These are phyloP conservation scores for Buathra laborator DNA, from an alignment of 2,888 invertebrate genomes.

Conservation along the genomic window DNA sequence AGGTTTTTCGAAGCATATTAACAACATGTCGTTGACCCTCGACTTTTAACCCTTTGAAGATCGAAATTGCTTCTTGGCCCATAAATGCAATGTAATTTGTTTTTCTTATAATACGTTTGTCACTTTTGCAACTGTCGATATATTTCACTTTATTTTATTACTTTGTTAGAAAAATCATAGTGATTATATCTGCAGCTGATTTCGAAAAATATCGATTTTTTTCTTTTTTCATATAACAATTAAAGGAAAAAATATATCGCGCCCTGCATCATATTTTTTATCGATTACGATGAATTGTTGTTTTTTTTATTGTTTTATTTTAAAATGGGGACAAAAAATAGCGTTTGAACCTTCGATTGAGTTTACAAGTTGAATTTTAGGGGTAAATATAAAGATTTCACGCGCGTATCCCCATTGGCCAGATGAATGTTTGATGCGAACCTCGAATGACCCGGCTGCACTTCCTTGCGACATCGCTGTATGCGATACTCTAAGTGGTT, in stretches of 20 bases:
- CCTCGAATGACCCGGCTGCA: constrained; percentile 73
- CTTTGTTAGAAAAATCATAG: background rate
- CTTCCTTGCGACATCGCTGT: constrained; percentile 65
- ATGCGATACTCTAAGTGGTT: constrained; percentile 83
- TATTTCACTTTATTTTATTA: background rate
- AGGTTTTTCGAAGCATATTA: background rate
- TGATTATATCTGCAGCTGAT: too few species aligned
- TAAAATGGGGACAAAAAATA: background rate
- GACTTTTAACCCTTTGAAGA: background rate
- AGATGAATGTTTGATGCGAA: constrained; percentile 82
- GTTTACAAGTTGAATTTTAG: background rate
- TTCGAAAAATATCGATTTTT: too few species aligned
- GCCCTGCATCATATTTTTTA: background rate
- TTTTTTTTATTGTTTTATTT: background rate
- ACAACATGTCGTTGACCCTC: constrained; percentile 8
- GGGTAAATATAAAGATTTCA: background rate
- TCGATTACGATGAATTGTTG: background rate
- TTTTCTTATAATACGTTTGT: background rate
- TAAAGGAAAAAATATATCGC: background rate
- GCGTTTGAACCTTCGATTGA: background rate
- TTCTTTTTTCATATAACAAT: too few species aligned
- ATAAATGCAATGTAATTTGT: background rate
- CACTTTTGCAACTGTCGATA: background rate
- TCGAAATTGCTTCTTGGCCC: background rate
- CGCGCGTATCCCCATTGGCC: constrained; percentile 53